phyloP scores from a whole-genome alignment of 2,888 invertebrate species.

The Punctoribates punctum region DNA sequence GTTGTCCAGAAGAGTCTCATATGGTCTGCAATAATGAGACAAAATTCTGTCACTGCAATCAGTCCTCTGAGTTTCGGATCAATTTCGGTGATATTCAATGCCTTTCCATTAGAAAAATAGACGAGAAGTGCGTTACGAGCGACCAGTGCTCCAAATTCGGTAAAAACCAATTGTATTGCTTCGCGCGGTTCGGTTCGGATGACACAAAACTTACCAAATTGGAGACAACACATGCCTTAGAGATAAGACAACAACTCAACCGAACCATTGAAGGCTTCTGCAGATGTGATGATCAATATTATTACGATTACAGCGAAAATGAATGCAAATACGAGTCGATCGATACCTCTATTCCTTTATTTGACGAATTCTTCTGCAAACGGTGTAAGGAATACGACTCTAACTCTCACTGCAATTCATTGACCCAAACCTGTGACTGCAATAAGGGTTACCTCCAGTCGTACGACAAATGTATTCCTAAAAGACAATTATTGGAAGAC shows the following conservation, averaged over 20 bases:
- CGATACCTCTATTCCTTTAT: background rate
- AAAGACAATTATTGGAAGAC: background rate
- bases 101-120: background rate
- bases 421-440: background rate
- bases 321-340: background rate
- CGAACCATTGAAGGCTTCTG: background rate
- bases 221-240: background rate
- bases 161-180: background rate
- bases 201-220: background rate
- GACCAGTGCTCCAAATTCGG: background rate
- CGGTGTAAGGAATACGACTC: background rate
- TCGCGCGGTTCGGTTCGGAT: background rate
- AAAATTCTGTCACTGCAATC: background rate
- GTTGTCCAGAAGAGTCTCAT: background rate
- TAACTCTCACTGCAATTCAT: background rate
- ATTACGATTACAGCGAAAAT: background rate
- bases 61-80: background rate
- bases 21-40: background rate
- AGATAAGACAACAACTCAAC: background rate
- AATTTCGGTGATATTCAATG: background rate
- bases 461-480: background rate
- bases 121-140: background rate
- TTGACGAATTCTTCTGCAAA: background rate
- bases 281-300: constrained; percentile 9
- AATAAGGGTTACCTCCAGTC: background rate